Base-by-base conservation (phyloP, 1,140 invertebrate genomes). In the Temnothorax curvispinosus region DNA sequence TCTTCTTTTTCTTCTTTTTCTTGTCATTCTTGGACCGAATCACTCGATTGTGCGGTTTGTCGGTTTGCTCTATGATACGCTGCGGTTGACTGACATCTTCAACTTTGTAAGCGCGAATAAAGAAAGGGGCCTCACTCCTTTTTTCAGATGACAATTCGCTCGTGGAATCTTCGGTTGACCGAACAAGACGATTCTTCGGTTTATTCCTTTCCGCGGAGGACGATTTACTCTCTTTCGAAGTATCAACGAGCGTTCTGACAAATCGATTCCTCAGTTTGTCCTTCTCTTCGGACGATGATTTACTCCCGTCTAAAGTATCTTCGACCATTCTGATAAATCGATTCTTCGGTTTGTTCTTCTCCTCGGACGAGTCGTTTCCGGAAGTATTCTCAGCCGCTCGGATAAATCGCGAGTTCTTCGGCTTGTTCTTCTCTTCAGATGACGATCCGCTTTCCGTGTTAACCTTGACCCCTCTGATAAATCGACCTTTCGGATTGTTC, bases 241-340 rank as follows among this genome's bases (percentile, higher is more conserved):
- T 38, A 64, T 65, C 60, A 38, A 13, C 65, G 32, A 56, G 6
- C 27, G 18, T 15, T 74, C 81, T 65, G 50, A 27, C 47, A n/a
- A 56, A 69, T 69, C 77, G 77, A 69, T 47, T 54, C 15, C 13
- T 44, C 50, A 21, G 15, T 44, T 44, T 18, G 44, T n/a, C 21
- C 21, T 60, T 77, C 54, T 87, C 64, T n/a, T 90, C 88, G 65
- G 75, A 80, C 21, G 80, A 89, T 54, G 77, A 77, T 41, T 80
- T 56, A 71, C 44, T 82, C n/a, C 50, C 18, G 18, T 18, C 67
- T 13, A 38, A 60, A 87, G 64, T 64, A 67, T 71, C 27, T 27
- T 6, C 32, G 47, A 32, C 2, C 47, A 13, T 32, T 76, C 64
- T 54, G 44, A 52, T 21, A 47, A 38, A 35, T 86, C 82, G 54